Percentiles rank a stretch among this genome's conserved stretches.
Conservation (phyloP, 2,888 invertebrate genomes). For the Holacanthella duospinosa region DNA sequence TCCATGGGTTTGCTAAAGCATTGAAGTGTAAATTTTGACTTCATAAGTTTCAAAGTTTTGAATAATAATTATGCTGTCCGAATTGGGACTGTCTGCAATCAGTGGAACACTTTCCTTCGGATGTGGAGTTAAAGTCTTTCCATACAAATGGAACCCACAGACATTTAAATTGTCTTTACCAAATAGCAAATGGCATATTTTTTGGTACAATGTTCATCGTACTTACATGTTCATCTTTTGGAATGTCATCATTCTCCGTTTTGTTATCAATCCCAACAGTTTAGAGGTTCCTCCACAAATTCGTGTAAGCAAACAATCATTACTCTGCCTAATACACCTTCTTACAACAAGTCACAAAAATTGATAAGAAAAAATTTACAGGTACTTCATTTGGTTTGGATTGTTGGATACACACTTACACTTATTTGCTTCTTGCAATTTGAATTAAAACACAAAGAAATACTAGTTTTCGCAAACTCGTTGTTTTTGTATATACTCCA, state of each 20-base stretch:
- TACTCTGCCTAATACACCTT: too few species aligned
- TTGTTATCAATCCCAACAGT: background rate
- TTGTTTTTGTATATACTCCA: background rate
- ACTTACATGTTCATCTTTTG: background rate
- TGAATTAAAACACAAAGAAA: background rate
- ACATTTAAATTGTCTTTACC: background rate
- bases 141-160: background rate
- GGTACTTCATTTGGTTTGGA: conserved; percentile 1
- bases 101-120: background rate
- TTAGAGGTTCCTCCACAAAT: background rate
- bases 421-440: conserved; percentile 3
- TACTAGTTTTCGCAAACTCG: background rate
- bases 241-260: background rate
- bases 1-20: too few species aligned
- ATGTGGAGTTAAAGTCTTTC: background rate
- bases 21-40: too few species aligned
- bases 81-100: background rate
- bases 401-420: conserved; percentile 1
- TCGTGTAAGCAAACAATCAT: background rate
- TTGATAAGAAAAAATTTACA: background rate
- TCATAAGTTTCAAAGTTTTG: too few species aligned
- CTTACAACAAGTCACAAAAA: background rate
- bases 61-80: background rate
- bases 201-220: background rate
- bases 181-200: background rate